Conservation (phyloP, 2,113 vertebrate species). For the Conger conger region DNA sequence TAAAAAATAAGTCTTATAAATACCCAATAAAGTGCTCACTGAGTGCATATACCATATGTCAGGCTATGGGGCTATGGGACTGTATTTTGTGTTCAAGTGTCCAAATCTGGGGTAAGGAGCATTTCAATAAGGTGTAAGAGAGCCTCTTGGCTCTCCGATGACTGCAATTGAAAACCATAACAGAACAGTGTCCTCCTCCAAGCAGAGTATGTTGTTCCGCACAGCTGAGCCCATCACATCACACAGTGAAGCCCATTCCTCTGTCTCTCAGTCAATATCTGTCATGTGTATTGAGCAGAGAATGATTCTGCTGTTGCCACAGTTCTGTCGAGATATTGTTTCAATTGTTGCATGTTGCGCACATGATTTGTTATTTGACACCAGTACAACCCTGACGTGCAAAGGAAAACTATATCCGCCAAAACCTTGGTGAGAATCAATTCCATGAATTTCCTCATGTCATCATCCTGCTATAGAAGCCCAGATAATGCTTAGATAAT, state of each 20-base stretch:
- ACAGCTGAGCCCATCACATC: conserved; percentile 18
- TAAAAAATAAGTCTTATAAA: too few species aligned
- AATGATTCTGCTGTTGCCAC: neutral
- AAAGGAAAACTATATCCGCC: neutral
- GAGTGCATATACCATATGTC: too few species aligned
- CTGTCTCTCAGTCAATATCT: conserved; percentile 34
- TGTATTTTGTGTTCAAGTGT: conserved; percentile 30
- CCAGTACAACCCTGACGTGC: neutral
- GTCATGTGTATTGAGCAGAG: neutral
- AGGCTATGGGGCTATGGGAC: neutral
- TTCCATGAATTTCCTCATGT: neutral
- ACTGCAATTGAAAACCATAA: conserved; percentile 38
- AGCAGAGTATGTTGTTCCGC: conserved; percentile 24
- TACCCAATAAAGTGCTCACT: too few species aligned
- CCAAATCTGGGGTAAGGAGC: conserved; percentile 61
- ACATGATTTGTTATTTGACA: neutral
- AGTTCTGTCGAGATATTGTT: neutral
- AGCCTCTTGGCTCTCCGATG: conserved; percentile 47
- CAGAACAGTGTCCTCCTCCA: conserved; percentile 1
- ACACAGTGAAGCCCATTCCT: conserved; percentile 24
- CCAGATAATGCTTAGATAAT: neutral
- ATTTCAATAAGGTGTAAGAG: conserved; percentile 52
- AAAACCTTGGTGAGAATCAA: neutral
- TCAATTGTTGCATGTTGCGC: neutral
- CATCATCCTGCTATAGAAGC: neutral